Evolutionary conservation across 1,140 invertebrate genomes (phyloP), one percentile per base, ranked within the genome.

Genomic region (Drosophila pandora): DNA sequence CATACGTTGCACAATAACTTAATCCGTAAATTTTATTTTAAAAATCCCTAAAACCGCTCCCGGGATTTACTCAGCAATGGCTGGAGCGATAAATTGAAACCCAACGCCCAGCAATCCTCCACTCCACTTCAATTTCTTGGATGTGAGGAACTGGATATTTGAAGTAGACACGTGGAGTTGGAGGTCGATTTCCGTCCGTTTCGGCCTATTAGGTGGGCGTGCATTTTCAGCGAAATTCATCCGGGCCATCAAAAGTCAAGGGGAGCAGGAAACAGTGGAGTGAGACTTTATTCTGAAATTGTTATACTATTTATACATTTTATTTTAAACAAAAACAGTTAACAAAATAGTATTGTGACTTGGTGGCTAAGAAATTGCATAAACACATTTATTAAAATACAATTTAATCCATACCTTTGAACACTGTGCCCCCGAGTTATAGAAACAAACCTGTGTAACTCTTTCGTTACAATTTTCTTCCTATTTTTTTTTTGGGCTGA

Each of bases 1-100:
- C 70, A 53, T 73, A 32, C 73, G 61, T 75, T 49, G 62, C 72
- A 74, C 83, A 90, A 90, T 89, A 90, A 90, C 89, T 90, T 90
- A 90, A 90, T 90, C 89, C 89, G 89, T 90, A 90, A 90, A 90
- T 90, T 90, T 90, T 90, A 88, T 88, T 88, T 89, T 74, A 70
- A 73, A 87, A 87, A 87, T 87, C 83, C 84, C 84, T 73, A 83
- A 88, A 88, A 87, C 54, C 83, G 79, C 77, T 83, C 67, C 41
- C 53, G 55, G 79, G 79, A 83, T 79, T 87, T 83, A 63, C 74
- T 64, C 60, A 56, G 76, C 79, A 72, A 63, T 77, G 65, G 56
- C 59, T 37, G 45, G 41, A 63, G 59, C 63, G 65, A 88, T 88
- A 88, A 88, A 88, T 88, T 89, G 84, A 89, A 88, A 79, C 61